phyloP scores from a whole-genome alignment of 2,888 invertebrate genomes.

The Ommatoiulus sabulosus region DNA sequence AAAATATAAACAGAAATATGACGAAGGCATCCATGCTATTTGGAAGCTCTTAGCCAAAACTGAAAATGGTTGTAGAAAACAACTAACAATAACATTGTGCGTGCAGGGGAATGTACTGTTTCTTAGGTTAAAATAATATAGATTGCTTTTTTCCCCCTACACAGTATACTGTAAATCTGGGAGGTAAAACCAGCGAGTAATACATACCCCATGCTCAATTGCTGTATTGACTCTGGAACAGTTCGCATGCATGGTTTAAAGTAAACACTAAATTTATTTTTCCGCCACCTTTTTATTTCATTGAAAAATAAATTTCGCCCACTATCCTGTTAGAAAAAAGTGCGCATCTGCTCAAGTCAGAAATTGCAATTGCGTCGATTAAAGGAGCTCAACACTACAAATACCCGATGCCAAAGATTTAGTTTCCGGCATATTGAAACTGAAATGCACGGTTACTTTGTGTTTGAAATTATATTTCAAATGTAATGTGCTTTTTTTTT shows the following conservation, averaged over 20 bases:
- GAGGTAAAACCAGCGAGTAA: too few relatives aligned
- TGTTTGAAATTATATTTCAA: neutral
- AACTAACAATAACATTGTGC: neutral
- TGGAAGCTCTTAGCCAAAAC: too few relatives aligned
- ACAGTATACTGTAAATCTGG: too few relatives aligned
- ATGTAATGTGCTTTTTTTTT: too few relatives aligned
- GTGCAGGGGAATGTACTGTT: neutral
- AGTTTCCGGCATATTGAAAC: neutral
- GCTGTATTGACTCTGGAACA: neutral
- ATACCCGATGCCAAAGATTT: neutral
- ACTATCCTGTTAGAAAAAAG: too few relatives aligned
- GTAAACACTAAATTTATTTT: neutral
- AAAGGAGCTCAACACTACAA: neutral
- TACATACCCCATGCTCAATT: too few relatives aligned
- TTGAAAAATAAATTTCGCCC: neutral
- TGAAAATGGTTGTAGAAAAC: too few relatives aligned
- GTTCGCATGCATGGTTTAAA: neutral
- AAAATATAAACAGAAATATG: too few relatives aligned
- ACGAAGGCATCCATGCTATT: too few relatives aligned
- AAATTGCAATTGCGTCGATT: neutral
- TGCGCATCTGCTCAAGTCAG: neutral
- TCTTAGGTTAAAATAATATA: too few relatives aligned
- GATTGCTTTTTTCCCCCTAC: too few relatives aligned
- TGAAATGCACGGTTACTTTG: neutral
- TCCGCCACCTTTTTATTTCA: neutral